Conservation (phyloP, 2,888 invertebrate genomes). For the Caenorhabditis afra region DNA sequence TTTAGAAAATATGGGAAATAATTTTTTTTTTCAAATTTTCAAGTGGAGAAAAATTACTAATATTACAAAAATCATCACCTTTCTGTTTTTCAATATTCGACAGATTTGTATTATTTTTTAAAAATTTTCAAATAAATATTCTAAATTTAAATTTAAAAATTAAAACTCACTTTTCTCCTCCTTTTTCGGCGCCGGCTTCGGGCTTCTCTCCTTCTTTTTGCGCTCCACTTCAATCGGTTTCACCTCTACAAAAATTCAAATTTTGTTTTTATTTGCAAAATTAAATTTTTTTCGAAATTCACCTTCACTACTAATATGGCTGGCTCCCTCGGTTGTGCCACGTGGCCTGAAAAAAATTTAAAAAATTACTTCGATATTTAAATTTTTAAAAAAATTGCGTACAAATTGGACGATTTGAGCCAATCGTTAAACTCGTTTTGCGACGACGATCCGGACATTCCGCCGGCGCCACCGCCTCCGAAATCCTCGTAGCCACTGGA, state of each 20-base stretch:
- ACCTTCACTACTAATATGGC: constrained; percentile 56
- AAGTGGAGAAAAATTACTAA: no score
- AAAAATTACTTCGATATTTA: neutral
- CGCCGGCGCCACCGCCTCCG: constrained; percentile 31
- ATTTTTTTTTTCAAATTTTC: no score
- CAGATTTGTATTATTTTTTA: no score
- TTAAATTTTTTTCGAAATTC: neutral
- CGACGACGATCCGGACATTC: constrained; percentile 50
- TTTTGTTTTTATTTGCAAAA: neutral
- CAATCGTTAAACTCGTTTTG: constrained; percentile 60
- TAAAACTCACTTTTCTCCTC: constrained; percentile 14
- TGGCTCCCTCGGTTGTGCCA: constrained; percentile 55
- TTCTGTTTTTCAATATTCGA: no score
- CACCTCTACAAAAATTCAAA: constrained; percentile 24
- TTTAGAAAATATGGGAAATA: no score
- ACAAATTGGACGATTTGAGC: constrained; percentile 57
- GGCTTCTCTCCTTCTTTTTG: constrained; percentile 50
- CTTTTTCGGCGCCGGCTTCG: constrained; percentile 33
- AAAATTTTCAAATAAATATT: no score
- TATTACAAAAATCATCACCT: no score
- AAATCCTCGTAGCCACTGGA: constrained; percentile 61
- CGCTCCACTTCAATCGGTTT: constrained; percentile 21
- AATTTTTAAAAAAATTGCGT: constrained; percentile 1
- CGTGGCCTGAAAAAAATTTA: constrained; percentile 29
- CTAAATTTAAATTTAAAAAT: neutral